Evolutionary conservation across 2,113 vertebrate species (phyloP).

Genomic region (Platichthys flesus): DNA sequence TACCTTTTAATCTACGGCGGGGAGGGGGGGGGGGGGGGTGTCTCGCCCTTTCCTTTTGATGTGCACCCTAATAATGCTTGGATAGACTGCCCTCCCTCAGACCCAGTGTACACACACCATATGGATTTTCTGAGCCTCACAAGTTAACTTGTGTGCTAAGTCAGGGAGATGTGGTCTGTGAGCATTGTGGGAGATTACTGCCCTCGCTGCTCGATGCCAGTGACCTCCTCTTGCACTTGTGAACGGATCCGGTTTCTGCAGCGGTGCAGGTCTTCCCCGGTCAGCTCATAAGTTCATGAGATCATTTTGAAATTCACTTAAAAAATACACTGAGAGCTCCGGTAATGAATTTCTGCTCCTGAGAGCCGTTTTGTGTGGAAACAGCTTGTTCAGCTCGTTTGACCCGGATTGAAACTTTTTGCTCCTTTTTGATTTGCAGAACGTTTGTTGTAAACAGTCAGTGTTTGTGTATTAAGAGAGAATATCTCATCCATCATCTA

Average conservation of each 20-base stretch:
- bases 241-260: conserved; percentile 46
- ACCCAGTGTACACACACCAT: conserved; percentile 6
- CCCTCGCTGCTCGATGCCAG: neutral
- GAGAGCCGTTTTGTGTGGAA: conserved; percentile 44
- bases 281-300: conserved; percentile 28
- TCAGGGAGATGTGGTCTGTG: conserved; percentile 32
- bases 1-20: conserved; percentile 60
- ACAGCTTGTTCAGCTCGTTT: conserved; percentile 32
- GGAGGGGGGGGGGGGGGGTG: conserved; percentile 30
- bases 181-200: conserved; percentile 18
- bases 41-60: conserved; percentile 65
- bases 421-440: conserved; percentile 44
- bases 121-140: conserved; percentile 47
- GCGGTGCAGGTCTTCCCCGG: conserved; percentile 52
- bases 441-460: conserved; percentile 36
- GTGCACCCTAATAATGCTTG: conserved; percentile 53
- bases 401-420: conserved; percentile 43
- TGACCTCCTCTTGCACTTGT: conserved; percentile 11
- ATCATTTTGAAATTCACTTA: conserved; percentile 69
- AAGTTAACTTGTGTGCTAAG: conserved; percentile 45
- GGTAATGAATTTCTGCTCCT: conserved; percentile 43
- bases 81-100: conserved; percentile 13
- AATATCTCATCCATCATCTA: neutral
- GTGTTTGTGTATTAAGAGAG: conserved; percentile 25
- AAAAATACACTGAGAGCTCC: conserved; percentile 48